A percentile compares a stretch with the other conserved stretches of the same genome.
phyloP scores from a whole-genome alignment of 2,113 vertebrate species.

The Nerophis ophidion region DNA sequence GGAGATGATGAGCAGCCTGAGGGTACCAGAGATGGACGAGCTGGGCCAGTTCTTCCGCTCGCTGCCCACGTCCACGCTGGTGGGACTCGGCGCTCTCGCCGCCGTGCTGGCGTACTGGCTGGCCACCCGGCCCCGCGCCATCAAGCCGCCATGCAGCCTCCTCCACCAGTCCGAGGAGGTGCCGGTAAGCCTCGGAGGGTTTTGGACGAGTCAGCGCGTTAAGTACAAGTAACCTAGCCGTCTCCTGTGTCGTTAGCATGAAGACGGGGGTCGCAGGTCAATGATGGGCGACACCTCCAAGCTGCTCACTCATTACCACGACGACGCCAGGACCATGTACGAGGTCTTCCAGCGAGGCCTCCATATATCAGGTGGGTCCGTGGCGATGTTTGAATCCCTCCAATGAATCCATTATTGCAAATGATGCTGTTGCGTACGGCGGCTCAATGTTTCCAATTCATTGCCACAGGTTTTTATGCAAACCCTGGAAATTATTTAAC shows the following conservation, averaged over 20 bases:
- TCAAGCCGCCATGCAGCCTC: constrained; percentile 87
- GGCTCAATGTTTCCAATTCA: too few relatives aligned
- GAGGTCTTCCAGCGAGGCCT: constrained; percentile 92
- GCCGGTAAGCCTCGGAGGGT: constrained; percentile 71
- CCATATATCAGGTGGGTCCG: constrained; percentile 84
- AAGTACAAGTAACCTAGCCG: too few relatives aligned
- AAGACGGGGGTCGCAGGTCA: constrained; percentile 80
- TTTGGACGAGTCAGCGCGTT: too few relatives aligned
- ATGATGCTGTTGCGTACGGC: too few relatives aligned
- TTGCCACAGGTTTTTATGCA: too few relatives aligned
- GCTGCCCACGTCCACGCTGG: constrained; percentile 82
- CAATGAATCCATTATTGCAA: too few relatives aligned
- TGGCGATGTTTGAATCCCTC: too few relatives aligned
- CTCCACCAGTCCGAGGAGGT: constrained; percentile 86
- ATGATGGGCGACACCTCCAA: constrained; percentile 80
- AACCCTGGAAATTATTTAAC: too few relatives aligned
- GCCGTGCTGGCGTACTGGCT: constrained; percentile 93
- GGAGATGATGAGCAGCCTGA: constrained; percentile 84
- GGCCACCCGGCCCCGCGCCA: constrained; percentile 82
- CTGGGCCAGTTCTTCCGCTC: constrained; percentile 84
- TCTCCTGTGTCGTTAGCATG: constrained; percentile 44
- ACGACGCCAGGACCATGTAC: constrained; percentile 93
- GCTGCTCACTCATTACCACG: constrained; percentile 88
- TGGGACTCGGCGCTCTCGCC: constrained; percentile 86
- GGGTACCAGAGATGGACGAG: constrained; percentile 84